phyloP scores from a whole-genome alignment of 2,113 vertebrate species.

The Kryptolebias marmoratus region DNA sequence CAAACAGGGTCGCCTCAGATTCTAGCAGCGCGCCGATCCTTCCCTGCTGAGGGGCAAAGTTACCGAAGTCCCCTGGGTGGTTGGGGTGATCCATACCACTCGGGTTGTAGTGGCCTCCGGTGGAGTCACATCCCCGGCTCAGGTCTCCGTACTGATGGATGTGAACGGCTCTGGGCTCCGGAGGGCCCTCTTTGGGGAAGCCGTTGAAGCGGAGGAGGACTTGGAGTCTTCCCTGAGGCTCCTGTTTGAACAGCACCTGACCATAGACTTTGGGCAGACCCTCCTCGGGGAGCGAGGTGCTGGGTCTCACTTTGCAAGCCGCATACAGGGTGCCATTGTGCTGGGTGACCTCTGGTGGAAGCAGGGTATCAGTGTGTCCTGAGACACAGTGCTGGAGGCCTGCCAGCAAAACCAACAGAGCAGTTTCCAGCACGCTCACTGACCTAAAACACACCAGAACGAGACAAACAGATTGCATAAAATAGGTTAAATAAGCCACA shows the following conservation, averaged over 20 bases:
- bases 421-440: background rate
- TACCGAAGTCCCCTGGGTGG: slow-evolving; percentile 95
- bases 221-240: slow-evolving; percentile 70
- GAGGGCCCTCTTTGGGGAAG: slow-evolving; percentile 61
- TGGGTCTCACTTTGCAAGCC: slow-evolving; percentile 85
- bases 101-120: slow-evolving; percentile 91
- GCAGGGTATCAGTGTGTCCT: slow-evolving; percentile 20
- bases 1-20: slow-evolving; percentile 81
- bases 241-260: slow-evolving; percentile 85
- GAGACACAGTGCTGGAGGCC: slow-evolving; percentile 29
- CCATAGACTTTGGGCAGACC: slow-evolving; percentile 83
- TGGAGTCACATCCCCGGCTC: slow-evolving; percentile 84
- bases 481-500: background rate
- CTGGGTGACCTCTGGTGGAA: slow-evolving; percentile 60
- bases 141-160: slow-evolving; percentile 91
- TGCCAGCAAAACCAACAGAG: slow-evolving; percentile 53
- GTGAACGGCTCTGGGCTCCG: slow-evolving; percentile 85
- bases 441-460: slow-evolving; percentile 45
- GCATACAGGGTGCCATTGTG: slow-evolving; percentile 74
- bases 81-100: slow-evolving; percentile 79
- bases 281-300: slow-evolving; percentile 62
- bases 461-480: background rate
- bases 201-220: slow-evolving; percentile 83
- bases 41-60: slow-evolving; percentile 84
- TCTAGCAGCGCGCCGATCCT: slow-evolving; percentile 71